Percentiles rank a stretch among this genome's conserved stretches.
Conservation (phyloP, 2,888 invertebrate species). For the Conops quadrifasciatus region DNA sequence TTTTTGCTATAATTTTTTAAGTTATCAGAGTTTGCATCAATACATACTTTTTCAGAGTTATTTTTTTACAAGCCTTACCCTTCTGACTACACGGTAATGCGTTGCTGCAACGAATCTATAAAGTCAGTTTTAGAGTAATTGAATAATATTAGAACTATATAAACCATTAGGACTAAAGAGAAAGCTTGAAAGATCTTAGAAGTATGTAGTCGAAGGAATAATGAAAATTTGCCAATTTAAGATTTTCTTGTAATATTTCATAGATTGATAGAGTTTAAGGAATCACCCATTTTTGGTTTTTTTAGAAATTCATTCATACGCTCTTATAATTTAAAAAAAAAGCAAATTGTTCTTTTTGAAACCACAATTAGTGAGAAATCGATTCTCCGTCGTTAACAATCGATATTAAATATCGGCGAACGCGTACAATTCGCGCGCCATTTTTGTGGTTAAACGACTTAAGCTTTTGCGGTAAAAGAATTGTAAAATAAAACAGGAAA, state of each 20-base stretch:
- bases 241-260: too few relatives aligned
- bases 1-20: background rate
- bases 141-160: too few relatives aligned
- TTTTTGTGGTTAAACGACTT: constrained; percentile 8
- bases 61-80: background rate
- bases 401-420: background rate
- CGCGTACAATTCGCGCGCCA: too few relatives aligned
- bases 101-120: too few relatives aligned
- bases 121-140: too few relatives aligned
- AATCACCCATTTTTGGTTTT: background rate
- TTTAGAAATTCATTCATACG: background rate
- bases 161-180: too few relatives aligned
- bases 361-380: constrained; percentile 5
- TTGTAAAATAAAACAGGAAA: background rate
- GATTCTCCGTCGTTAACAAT: background rate
- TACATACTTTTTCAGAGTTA: too few relatives aligned
- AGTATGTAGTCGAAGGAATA: too few relatives aligned
- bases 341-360: background rate
- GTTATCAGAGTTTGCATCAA: background rate
- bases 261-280: too few relatives aligned
- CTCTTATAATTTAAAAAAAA: background rate
- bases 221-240: too few relatives aligned
- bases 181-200: too few relatives aligned
- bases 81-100: too few relatives aligned
- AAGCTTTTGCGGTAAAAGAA: constrained; percentile 9